Base-by-base conservation (phyloP, 2,888 invertebrate species). In the Andrena dorsata region DNA sequence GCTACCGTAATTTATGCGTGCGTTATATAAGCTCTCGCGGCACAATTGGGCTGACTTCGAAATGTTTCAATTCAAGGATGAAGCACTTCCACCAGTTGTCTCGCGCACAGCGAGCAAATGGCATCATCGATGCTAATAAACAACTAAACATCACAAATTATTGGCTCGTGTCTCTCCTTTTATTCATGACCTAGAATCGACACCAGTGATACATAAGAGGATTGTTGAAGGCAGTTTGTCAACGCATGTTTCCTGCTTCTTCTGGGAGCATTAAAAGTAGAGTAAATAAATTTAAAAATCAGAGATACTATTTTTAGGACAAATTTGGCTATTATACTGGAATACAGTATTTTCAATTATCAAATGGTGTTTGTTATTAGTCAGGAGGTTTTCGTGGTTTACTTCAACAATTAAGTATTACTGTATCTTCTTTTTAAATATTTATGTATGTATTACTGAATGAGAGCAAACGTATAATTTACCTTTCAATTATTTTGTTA, bases 101-200 rank as follows among this genome's bases (percentile, higher is more conserved):
- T 53, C 23, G 53, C 23, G 47, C 28, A 49, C 47, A 32, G 30
- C 41, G 65, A 41, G 60, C 58, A 51, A 80, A 61, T 80, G 71
- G 56, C 66, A 72, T 80, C 80, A 80, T 72, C 80, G 64, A 72
- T 80, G 58, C 63, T 72, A 80, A 66, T 71, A 64, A 80, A 66
- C 41, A 71, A 60, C 61, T 80, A 53, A 60, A 61, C 60, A 53
- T 56, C 51, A 72, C 56, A 51, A 56, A 70, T 47, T 61, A 47
- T 47, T 77, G 63, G 41, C 53, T 69, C 47, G 47, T 20, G 3
- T n/a, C 28, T 26, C 49, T 35, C n/a, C 47, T 41, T 58, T 58
- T 61, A 68, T 26, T 49, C 32, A 5, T 69, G 79, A 69, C 63
- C 72, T 20, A 76, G 72, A 64, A 76, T 63, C 30, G 32, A 53